phyloP scores from a whole-genome alignment of 2,888 invertebrate genomes.

The Romanomermis culicivorax region DNA sequence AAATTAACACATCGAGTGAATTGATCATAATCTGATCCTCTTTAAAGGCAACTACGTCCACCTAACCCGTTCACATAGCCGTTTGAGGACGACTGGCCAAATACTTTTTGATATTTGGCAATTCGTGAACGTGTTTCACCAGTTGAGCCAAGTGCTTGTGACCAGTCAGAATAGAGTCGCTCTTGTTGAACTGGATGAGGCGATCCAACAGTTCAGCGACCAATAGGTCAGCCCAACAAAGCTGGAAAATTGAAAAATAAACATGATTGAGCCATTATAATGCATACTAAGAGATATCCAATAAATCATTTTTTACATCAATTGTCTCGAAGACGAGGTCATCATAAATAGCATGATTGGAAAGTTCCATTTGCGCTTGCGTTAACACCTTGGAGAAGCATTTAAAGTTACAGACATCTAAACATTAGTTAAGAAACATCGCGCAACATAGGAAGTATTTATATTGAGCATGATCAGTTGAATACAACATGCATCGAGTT shows the following conservation, averaged over 20 bases:
- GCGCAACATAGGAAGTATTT: too few species aligned
- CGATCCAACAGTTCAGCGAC: constrained; percentile 17
- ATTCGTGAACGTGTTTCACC: neutral
- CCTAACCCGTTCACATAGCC: neutral
- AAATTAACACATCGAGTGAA: too few species aligned
- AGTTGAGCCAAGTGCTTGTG: neutral
- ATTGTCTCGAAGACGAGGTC: too few species aligned
- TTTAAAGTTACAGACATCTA: too few species aligned
- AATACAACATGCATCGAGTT: too few species aligned
- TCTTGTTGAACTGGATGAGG: constrained; percentile 18
- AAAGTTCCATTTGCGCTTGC: neutral
- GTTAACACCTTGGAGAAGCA: too few species aligned
- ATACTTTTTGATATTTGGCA: neutral
- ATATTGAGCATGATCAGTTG: too few species aligned
- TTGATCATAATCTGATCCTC: too few species aligned
- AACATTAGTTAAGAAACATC: too few species aligned
- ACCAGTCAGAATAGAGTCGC: constrained; percentile 33
- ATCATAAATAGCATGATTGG: neutral
- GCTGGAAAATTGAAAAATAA: constrained; percentile 12
- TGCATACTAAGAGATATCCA: neutral
- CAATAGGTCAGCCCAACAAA: constrained; percentile 19
- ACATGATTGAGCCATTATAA: neutral
- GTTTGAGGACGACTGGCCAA: neutral
- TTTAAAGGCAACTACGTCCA: too few species aligned
- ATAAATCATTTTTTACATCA: neutral